Base-by-base conservation (phyloP, 53 echinoderm and acorn worm genomes). In the Zoroaster sp. region DNA sequence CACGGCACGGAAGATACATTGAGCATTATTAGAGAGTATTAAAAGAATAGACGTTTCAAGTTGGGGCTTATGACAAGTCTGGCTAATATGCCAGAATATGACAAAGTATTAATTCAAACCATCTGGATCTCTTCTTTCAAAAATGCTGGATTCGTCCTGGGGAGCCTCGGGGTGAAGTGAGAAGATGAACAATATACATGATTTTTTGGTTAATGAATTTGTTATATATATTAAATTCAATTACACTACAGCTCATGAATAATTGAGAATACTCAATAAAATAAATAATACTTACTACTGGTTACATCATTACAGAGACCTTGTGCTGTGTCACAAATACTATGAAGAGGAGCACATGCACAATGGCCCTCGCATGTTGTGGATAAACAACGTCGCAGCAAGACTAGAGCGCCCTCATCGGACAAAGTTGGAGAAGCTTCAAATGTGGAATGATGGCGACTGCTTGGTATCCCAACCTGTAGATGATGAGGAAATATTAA, bases 341-440 rank as follows among this genome's bases (percentile, higher is more conserved):
- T 4, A 51, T 86, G 71, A 35, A 71, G 44, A 1, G 86, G 72
- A 3, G 86, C 86, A 67, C 86, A 86, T 4, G 49, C 72, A 72
- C 86, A 86, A 45, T 86, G 86, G 35, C 86, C 86, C 18, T 86
- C 72, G 32, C 86, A 86, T 32, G 86, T 71, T 21, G 34, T n/a
- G 18, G 55, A 14, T 33, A 32, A 45, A 40, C 86, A 86, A 1
- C 72, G 51, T 70, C 86, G 46, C 34, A 86, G 35, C 40, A 86
- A 51, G 49, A 86, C 47, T 5, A 86, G 72, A 14, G 49, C 72
- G 35, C 72, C 72, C 47, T 71, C 75, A 45, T 75, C 3, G 12
- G 75, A 23, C 21, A 30, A 75, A 10, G 46, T 47, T 71, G n/a
- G n/a, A n/a, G n/a, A n/a, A n/a, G n/a, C n/a, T n/a, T n/a, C n/a